A percentile compares a stretch with the other conserved stretches of the same genome.
phyloP scores from a whole-genome alignment of 2,888 invertebrate genomes.

The Drosophila recens region DNA sequence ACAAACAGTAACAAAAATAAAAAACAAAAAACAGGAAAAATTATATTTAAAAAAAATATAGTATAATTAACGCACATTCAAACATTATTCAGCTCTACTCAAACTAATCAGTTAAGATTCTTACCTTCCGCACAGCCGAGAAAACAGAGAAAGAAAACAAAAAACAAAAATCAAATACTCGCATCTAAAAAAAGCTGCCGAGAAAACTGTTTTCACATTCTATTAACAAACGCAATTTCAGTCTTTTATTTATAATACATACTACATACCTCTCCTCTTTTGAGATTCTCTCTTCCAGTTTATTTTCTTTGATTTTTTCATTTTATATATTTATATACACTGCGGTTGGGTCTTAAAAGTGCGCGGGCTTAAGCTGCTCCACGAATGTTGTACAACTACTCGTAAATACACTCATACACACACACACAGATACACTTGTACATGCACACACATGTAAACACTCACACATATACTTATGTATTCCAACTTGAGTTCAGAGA shows the following conservation, averaged over 20 bases:
- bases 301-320: constrained; percentile 5
- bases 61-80: constrained; percentile 52
- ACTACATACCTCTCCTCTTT: background rate
- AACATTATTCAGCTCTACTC: constrained; percentile 42
- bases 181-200: background rate
- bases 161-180: background rate
- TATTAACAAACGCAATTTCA: constrained; percentile 18
- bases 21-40: background rate
- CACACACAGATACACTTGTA: constrained; percentile 16
- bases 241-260: background rate
- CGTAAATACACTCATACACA: constrained; percentile 9
- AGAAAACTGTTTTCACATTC: constrained; percentile 24
- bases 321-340: background rate
- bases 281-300: constrained; percentile 6
- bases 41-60: background rate
- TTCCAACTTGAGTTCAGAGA: background rate
- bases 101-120: constrained; percentile 66
- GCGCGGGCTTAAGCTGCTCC: constrained; percentile 17
- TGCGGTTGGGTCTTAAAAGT: constrained; percentile 27
- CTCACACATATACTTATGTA: background rate
- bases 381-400: constrained; percentile 18
- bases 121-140: constrained; percentile 66
- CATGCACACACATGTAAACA: constrained; percentile 1
- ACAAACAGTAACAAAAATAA: background rate
- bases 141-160: constrained; percentile 18